Conservation (phyloP, 1,140 invertebrate genomes). For the Dryas iulia region DNA sequence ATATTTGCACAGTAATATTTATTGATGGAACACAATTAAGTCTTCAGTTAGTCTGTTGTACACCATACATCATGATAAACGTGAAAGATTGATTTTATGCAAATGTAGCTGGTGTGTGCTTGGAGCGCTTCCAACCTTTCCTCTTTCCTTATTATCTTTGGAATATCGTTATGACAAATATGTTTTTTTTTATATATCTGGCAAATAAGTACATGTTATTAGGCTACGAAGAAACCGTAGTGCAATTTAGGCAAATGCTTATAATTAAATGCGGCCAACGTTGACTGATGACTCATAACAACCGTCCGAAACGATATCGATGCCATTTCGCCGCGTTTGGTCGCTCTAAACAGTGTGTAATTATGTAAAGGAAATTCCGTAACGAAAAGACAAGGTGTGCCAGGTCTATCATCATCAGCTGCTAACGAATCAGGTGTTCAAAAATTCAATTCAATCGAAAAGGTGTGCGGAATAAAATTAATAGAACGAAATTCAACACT, state of each 20-base stretch:
- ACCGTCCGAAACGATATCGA: slow-evolving; percentile 14
- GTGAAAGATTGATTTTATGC: slow-evolving; percentile 1
- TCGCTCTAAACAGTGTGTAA: slow-evolving; percentile 48
- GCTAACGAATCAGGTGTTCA: slow-evolving; percentile 65
- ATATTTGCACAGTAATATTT: not conserved
- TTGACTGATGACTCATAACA: slow-evolving; percentile 19
- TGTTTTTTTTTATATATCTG: not conserved
- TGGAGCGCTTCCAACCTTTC: not conserved
- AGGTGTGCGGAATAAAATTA: slow-evolving; percentile 66
- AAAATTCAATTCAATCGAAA: slow-evolving; percentile 68
- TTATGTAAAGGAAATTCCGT: slow-evolving; percentile 67
- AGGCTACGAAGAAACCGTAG: not conserved
- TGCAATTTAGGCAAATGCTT: slow-evolving; percentile 3
- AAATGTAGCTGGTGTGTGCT: not conserved
- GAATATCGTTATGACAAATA: not conserved
- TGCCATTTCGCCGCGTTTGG: slow-evolving; percentile 17
- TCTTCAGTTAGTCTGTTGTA: not conserved
- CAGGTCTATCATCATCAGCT: slow-evolving; percentile 56
- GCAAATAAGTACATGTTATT: not conserved
- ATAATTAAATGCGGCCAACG: slow-evolving; percentile 1
- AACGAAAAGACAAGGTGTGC: slow-evolving; percentile 74
- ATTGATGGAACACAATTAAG: not conserved
- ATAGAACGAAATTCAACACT: slow-evolving; percentile 53
- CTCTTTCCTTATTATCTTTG: not conserved
- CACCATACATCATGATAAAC: not conserved